Percentiles rank a stretch among this genome's conserved stretches.
Conservation (phyloP, 2,888 invertebrate genomes). For the Drosophila mercatorum region DNA sequence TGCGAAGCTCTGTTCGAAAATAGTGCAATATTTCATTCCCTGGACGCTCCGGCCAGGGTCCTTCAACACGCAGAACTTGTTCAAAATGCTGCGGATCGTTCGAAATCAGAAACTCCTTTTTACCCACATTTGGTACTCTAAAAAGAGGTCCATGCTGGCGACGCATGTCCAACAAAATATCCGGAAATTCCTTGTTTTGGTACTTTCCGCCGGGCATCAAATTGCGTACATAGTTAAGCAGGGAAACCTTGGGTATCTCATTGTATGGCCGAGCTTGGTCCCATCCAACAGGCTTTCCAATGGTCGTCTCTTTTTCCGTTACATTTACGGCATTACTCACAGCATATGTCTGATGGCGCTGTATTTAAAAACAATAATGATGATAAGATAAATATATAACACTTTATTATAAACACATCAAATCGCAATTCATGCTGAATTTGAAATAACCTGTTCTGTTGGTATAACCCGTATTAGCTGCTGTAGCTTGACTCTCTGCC, state of each 20-base stretch:
- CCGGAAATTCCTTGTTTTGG: slow-evolving; percentile 46
- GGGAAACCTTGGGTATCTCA: slow-evolving; percentile 63
- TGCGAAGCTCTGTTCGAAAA: slow-evolving; percentile 79
- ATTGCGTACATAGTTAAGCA: slow-evolving; percentile 33
- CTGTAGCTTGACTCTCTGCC: slow-evolving; percentile 28
- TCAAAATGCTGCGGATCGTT: slow-evolving; percentile 86
- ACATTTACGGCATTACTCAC: slow-evolving; percentile 17
- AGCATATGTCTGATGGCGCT: slow-evolving; percentile 58
- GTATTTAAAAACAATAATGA: not conserved
- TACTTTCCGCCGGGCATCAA: slow-evolving; percentile 73
- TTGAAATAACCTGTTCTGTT: slow-evolving; percentile 47
- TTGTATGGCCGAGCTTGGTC: slow-evolving; percentile 61
- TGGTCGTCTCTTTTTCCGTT: slow-evolving; percentile 1
- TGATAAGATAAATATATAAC: not conserved
- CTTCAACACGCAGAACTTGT: slow-evolving; percentile 85
- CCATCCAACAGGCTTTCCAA: slow-evolving; percentile 60
- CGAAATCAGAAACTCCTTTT: slow-evolving; percentile 79
- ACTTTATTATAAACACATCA: not conserved
- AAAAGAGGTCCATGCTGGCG: slow-evolving; percentile 83
- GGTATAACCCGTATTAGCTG: slow-evolving; percentile 18
- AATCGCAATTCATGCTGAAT: not conserved
- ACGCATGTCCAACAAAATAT: slow-evolving; percentile 53
- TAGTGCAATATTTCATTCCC: slow-evolving; percentile 82
- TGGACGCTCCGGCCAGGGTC: slow-evolving; percentile 84
- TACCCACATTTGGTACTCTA: slow-evolving; percentile 81